A percentile compares a stretch with the other conserved stretches of the same genome.
phyloP scores from a whole-genome alignment of 1,140 invertebrate species.

The Anthonomus grandis region DNA sequence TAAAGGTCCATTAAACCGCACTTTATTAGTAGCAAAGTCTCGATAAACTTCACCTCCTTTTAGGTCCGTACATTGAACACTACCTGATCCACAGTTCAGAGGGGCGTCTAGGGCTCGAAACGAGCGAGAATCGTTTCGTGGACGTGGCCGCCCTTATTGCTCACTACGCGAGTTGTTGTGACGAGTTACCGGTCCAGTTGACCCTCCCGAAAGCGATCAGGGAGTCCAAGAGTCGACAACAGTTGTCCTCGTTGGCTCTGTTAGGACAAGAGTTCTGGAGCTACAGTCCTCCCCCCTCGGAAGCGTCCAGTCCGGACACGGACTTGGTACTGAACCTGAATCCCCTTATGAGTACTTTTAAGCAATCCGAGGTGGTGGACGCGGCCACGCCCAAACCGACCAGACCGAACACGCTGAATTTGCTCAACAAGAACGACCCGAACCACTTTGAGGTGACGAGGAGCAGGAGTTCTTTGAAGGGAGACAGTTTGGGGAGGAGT shows the following conservation, averaged over 20 bases:
- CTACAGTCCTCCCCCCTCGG: slow-evolving; percentile 55
- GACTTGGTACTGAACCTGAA: slow-evolving; percentile 75
- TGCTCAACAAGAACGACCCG: slow-evolving; percentile 52
- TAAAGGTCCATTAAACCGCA: slow-evolving; percentile 51
- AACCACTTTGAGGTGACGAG: slow-evolving; percentile 29
- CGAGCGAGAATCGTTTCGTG: slow-evolving; percentile 87
- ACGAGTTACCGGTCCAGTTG: slow-evolving; percentile 90
- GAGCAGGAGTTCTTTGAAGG: slow-evolving; percentile 34
- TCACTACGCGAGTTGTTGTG: slow-evolving; percentile 90
- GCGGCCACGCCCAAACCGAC: slow-evolving; percentile 63
- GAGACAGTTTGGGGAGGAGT: slow-evolving; percentile 46
- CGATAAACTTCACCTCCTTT: not conserved
- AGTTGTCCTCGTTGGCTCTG: slow-evolving; percentile 83
- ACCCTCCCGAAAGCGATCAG: slow-evolving; percentile 77
- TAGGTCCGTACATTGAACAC: slow-evolving; percentile 88
- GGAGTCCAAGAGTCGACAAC: slow-evolving; percentile 83
- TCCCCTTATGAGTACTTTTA: slow-evolving; percentile 65
- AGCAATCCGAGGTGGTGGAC: slow-evolving; percentile 52
- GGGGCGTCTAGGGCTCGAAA: slow-evolving; percentile 82
- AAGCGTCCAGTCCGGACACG: slow-evolving; percentile 58
- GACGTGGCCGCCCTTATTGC: slow-evolving; percentile 88
- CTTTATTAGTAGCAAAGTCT: not conserved
- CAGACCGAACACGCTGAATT: slow-evolving; percentile 76
- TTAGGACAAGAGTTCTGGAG: slow-evolving; percentile 83
- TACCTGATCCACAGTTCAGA: slow-evolving; percentile 87